Percentiles rank a stretch among this genome's conserved stretches.
Conservation (phyloP, 1,140 invertebrate genomes). For the Drosophila pachea region DNA sequence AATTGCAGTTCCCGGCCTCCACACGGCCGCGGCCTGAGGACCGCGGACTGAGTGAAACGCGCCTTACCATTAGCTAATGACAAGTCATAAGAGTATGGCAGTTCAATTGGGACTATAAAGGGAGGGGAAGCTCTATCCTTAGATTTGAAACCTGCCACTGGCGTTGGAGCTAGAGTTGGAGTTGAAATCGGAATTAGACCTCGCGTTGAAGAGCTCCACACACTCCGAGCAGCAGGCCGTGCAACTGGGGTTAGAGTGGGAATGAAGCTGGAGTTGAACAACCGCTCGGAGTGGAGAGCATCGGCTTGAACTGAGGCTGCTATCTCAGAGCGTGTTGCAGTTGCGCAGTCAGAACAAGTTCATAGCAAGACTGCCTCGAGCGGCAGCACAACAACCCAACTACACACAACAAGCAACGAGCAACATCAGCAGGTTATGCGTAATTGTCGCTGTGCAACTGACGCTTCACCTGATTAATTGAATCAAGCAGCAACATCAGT, state of each 20-base stretch:
- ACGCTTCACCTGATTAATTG: conserved; percentile 74
- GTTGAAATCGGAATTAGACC: neutral
- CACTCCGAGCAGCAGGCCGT: neutral
- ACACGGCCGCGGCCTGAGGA: neutral
- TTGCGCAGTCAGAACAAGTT: conserved; percentile 67
- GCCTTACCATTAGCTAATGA: conserved; percentile 64
- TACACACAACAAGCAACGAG: no score
- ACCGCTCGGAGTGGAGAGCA: conserved; percentile 32
- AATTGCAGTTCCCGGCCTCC: conserved; percentile 51
- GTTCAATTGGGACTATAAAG: neutral
- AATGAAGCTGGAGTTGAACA: conserved; percentile 51
- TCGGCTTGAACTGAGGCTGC: conserved; percentile 69
- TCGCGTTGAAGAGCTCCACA: conserved; percentile 60
- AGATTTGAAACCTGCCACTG: no score
- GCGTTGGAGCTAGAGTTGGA: neutral
- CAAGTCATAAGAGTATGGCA: conserved; percentile 56
- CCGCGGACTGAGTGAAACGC: conserved; percentile 8
- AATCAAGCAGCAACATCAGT: conserved; percentile 48
- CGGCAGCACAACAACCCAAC: neutral
- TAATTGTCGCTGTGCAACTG: conserved; percentile 75
- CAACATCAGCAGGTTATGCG: conserved; percentile 47
- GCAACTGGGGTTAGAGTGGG: conserved; percentile 1
- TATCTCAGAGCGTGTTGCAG: conserved; percentile 62
- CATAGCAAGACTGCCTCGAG: conserved; percentile 70
- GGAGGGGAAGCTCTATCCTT: no score